Base-by-base conservation (phyloP, 1,140 invertebrate species). In the Pseudomyrmex cubaensis region DNA sequence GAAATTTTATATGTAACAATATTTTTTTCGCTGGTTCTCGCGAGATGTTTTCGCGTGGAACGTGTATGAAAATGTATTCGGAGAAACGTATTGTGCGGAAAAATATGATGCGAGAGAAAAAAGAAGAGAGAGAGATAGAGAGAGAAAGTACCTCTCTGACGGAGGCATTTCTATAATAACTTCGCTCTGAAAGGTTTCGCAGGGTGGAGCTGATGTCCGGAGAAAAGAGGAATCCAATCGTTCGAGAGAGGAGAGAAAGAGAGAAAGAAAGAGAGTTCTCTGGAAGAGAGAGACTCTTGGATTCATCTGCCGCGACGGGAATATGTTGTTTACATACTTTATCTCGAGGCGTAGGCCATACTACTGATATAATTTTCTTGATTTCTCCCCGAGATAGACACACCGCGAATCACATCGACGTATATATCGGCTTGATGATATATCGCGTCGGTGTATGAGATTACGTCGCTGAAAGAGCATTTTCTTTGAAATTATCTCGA, bases 141-240 rank as follows among this genome's bases (percentile, higher is more conserved):
- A 10, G 25, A 44, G n/a, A 50, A 15, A 35, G 17, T 20, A 69
- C 0, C 25, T 80, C 46, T 80, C 76, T 35, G 76, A 59, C 22
- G 44, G 35, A 80, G 44, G 66, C 66, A 72, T 72, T 61, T 80
- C 54, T 61, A 12, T 80, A 80, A 80, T 80, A 80, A 80, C 54
- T 35, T 57, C 66, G 15, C 59, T 46, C 13, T 72, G 76, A 80
- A 72, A 72, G 20, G 20, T n/a, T 70, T 70, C 52, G 17, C 22
- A 66, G 44, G 64, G 48, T 59, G 54, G 44, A 72, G 44, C 20
- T 72, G 76, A 80, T 72, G 66, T 59, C 15, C 20, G 54, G 20
- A 80, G 66, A 80, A 80, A 72, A 59, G 66, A 59, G 66, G 66
- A 80, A 78, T 66, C 54, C 66, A 80, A 80, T 80, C 76, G 72